phyloP scores from a whole-genome alignment of 2,113 vertebrate genomes.

The Spea multiplicata region DNA sequence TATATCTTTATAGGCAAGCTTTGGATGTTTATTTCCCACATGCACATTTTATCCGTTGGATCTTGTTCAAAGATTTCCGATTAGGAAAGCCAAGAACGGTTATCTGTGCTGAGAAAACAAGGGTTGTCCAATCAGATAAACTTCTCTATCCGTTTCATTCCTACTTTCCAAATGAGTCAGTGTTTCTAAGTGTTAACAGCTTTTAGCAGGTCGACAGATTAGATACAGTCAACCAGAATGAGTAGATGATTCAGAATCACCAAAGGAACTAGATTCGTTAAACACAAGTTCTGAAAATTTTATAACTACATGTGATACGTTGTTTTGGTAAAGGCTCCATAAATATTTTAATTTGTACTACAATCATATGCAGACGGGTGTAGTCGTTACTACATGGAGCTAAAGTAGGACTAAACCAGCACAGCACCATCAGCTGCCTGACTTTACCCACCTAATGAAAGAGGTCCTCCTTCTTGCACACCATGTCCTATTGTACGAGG shows the following conservation, averaged over 20 bases:
- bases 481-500: too few species aligned
- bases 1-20: background rate
- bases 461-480: too few species aligned
- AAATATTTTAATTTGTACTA: too few species aligned
- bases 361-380: too few species aligned
- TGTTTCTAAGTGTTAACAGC: constrained; percentile 11
- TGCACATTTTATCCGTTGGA: constrained; percentile 38
- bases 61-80: constrained; percentile 39
- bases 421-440: too few species aligned
- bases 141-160: constrained; percentile 11
- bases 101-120: constrained; percentile 33
- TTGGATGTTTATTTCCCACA: constrained; percentile 43
- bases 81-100: constrained; percentile 41
- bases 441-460: too few species aligned
- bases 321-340: too few species aligned
- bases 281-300: background rate
- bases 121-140: constrained; percentile 33
- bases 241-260: constrained; percentile 12
- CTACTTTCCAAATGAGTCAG: constrained; percentile 40
- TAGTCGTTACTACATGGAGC: too few species aligned
- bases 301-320: too few species aligned
- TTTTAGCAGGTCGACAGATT: constrained; percentile 5
- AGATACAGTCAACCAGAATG: background rate
- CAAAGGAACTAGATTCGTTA: background rate
- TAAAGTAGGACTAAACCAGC: too few species aligned